Conservation (phyloP, 1,140 invertebrate genomes). For the Uloborus diversus region DNA sequence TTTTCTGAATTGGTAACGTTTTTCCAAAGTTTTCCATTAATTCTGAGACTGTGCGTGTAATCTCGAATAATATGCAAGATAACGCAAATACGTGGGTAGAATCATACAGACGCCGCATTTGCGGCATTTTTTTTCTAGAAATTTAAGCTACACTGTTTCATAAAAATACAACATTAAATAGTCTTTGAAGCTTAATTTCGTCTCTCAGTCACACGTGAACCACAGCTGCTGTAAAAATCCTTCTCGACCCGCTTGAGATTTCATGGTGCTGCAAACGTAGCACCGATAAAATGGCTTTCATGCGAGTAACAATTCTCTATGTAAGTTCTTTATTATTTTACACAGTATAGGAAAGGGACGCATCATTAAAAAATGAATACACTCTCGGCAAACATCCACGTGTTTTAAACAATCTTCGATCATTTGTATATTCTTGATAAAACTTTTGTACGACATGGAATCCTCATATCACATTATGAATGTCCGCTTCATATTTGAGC, state of each 20-base stretch:
- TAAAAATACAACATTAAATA: constrained; percentile 32
- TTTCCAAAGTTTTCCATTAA: background rate
- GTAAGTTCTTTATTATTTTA: constrained; percentile 4
- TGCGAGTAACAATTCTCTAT: constrained; percentile 21
- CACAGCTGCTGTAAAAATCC: constrained; percentile 50
- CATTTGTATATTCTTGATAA: constrained; percentile 56
- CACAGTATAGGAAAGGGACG: constrained; percentile 46
- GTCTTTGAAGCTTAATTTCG: constrained; percentile 8
- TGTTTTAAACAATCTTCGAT: constrained; percentile 55
- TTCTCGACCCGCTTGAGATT: constrained; percentile 52
- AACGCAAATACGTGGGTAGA: no score
- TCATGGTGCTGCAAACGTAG: constrained; percentile 48
- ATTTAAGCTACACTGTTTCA: no score
- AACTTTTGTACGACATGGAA: constrained; percentile 49
- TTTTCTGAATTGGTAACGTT: background rate
- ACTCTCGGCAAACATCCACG: constrained; percentile 36
- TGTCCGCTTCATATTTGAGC: constrained; percentile 54
- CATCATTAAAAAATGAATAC: constrained; percentile 55
- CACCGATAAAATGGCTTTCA: constrained; percentile 38
- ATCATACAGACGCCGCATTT: no score
- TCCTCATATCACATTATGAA: constrained; percentile 51
- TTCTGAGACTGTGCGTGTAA: constrained; percentile 36
- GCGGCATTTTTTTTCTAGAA: no score
- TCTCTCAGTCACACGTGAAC: constrained; percentile 23
- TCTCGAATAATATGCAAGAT: background rate